phyloP scores from a whole-genome alignment of 2,113 vertebrate species.

The Lamprotornis superbus region DNA sequence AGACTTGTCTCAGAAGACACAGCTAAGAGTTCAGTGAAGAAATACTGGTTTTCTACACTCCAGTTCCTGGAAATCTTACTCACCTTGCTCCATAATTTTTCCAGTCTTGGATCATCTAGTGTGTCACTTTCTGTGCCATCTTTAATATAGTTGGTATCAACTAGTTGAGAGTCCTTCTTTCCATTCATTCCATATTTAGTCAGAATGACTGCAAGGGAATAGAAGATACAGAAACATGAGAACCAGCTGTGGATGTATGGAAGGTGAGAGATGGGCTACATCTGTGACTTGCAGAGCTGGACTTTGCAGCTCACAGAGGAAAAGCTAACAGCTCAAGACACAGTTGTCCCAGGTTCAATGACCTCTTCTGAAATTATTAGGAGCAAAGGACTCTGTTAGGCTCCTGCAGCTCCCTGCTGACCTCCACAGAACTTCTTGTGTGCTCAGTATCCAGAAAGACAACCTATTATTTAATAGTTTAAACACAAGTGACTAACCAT shows the following conservation, averaged over 20 bases:
- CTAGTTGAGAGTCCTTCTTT: slow-evolving; percentile 80
- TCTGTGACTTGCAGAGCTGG: not conserved
- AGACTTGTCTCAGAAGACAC: not conserved
- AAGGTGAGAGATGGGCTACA: not conserved
- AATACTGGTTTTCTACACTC: not conserved
- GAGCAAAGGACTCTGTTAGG: not conserved
- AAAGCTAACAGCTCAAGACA: not conserved
- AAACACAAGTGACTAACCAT: not conserved
- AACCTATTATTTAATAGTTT: not conserved
- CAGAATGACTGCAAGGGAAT: slow-evolving; percentile 82
- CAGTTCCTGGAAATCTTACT: not conserved
- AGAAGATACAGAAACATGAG: not conserved
- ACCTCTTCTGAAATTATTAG: not conserved
- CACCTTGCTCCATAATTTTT: slow-evolving; percentile 97
- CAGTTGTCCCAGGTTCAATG: not conserved
- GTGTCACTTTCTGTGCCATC: slow-evolving; percentile 76
- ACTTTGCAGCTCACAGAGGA: not conserved
- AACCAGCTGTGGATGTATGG: not conserved
- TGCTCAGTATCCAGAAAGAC: not conserved
- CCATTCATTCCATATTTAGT: slow-evolving; percentile 93
- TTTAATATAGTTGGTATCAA: slow-evolving; percentile 83
- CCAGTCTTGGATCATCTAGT: slow-evolving; percentile 89
- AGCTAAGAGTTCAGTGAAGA: not conserved
- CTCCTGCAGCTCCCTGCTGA: not conserved
- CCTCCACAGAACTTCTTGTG: not conserved